phyloP scores from a whole-genome alignment of 2,888 invertebrate species.

The Athalia cordata region DNA sequence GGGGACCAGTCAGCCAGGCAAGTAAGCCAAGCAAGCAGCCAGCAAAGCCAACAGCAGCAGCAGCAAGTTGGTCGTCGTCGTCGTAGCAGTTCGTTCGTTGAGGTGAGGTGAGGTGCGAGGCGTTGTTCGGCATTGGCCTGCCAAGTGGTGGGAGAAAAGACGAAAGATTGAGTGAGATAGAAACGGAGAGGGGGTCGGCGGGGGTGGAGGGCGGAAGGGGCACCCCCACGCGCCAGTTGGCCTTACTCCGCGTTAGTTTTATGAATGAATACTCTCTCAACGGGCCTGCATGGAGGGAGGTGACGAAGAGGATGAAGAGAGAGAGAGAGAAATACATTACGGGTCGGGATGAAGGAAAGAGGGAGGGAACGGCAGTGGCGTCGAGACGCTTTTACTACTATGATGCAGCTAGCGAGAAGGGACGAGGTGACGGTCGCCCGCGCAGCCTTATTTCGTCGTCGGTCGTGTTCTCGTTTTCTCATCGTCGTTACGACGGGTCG shows the following conservation, averaged over 20 bases:
- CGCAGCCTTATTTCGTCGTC: slow-evolving; percentile 2
- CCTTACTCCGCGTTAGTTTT: slow-evolving; percentile 67
- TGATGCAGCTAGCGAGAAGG: not conserved
- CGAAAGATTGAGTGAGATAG: slow-evolving; percentile 26
- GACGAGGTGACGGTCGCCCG: not conserved
- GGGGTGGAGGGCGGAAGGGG: slow-evolving; percentile 21
- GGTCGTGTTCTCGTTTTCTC: not conserved
- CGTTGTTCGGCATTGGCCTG: not conserved
- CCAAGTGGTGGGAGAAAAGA: slow-evolving; percentile 1
- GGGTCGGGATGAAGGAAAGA: not conserved
- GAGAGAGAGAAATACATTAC: too few species aligned
- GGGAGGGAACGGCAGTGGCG: slow-evolving; percentile 9
- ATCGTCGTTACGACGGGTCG: slow-evolving; percentile 2
- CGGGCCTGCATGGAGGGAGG: slow-evolving; percentile 59
- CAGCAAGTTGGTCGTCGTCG: slow-evolving; percentile 23
- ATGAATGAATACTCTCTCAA: slow-evolving; percentile 76
- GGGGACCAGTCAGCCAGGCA: slow-evolving; percentile 18
- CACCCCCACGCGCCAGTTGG: slow-evolving; percentile 51
- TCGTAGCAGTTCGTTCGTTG: not conserved
- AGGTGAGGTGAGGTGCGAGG: slow-evolving; percentile 35
- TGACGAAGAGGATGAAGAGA: not conserved
- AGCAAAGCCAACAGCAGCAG: slow-evolving; percentile 46
- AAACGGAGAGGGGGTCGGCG: not conserved
- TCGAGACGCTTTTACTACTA: slow-evolving; percentile 34
- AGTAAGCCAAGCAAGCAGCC: slow-evolving; percentile 13